Evolutionary conservation across 2,888 invertebrate genomes (phyloP).

Genomic region (Sylvicola fuscatus): DNA sequence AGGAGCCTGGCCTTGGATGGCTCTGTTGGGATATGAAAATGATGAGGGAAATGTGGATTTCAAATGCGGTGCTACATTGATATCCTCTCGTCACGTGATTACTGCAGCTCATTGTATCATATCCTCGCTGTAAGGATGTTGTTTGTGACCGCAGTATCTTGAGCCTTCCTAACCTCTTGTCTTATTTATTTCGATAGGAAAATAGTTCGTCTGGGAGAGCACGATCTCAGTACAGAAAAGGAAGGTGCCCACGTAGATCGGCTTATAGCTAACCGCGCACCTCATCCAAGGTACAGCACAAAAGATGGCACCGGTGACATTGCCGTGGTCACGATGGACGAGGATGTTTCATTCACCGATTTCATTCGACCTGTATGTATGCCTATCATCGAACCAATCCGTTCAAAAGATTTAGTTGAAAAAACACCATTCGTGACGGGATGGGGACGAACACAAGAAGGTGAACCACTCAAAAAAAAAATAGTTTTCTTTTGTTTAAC

Average conservation of each 20-base stretch:
- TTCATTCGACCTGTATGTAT: slow-evolving; percentile 54
- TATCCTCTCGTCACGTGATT: slow-evolving; percentile 45
- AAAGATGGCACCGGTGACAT: slow-evolving; percentile 51
- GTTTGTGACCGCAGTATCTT: background rate
- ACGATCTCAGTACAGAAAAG: slow-evolving; percentile 40
- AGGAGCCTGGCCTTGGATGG: slow-evolving; percentile 70
- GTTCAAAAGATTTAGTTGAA: slow-evolving; percentile 32
- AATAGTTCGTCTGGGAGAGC: slow-evolving; percentile 54
- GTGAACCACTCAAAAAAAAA: too few relatives aligned
- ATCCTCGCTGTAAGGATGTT: slow-evolving; percentile 15
- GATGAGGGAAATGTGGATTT: slow-evolving; percentile 20
- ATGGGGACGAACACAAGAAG: slow-evolving; percentile 21
- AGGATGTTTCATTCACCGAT: slow-evolving; percentile 38
- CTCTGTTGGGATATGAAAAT: slow-evolving; percentile 44
- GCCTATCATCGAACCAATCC: slow-evolving; percentile 33
- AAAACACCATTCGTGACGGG: slow-evolving; percentile 52
- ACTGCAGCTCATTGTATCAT: slow-evolving; percentile 30
- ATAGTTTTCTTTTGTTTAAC: too few relatives aligned
- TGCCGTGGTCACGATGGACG: slow-evolving; percentile 43
- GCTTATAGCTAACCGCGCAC: slow-evolving; percentile 30
- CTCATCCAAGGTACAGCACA: slow-evolving; percentile 42
- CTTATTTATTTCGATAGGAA: slow-evolving; percentile 27
- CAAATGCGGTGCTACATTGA: slow-evolving; percentile 36
- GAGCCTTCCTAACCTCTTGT: background rate
- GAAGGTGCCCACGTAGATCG: slow-evolving; percentile 37